Base-by-base conservation (phyloP, 2,888 invertebrate species). In the Epinotia ramella region DNA sequence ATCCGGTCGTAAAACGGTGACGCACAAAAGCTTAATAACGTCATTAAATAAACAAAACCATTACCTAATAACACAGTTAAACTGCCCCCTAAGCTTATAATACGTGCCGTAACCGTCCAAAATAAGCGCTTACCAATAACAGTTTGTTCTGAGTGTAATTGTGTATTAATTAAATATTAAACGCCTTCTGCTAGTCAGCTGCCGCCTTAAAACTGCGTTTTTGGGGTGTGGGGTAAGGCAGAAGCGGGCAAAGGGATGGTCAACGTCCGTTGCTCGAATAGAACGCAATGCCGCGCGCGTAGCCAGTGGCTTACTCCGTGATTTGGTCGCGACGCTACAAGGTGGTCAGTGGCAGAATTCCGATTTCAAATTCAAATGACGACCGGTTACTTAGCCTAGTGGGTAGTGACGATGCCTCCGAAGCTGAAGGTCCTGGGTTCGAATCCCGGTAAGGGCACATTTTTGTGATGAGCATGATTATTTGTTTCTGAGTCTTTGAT, bases 131-230 rank as follows among this genome's bases (percentile, higher is more conserved):
- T 84, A 79, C 79, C 83, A 83, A 86, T 86, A 86, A 83, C 83
- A 82, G 79, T 87, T 85, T 79, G 78, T 80, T 84, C 83, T 82
- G 83, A 83, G 84, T 85, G 83, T 86, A 84, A 86, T 84, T 85
- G 84, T 82, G 83, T 84, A 86, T 87, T 87, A 86, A 87, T 87
- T 87, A 87, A 86, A 86, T 86, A 87, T 87, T 86, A 86, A 84
- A 85, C 80, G 82, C 81, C 83, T 79, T 81, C 81, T 84, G 84
- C 81, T 79, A 79, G 77, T 78, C 78, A 80, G 81, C 79, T 78
- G 24, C 59, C 16, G 60, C 60, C 69, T 60, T 69, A 60, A 44
- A 69, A 60, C 46, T 78, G 80, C 28, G 44, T 20, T 18, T 18
- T 63, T 6, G 3, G 46, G 16, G 40, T 13, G 20, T 63, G 70